phyloP scores from a whole-genome alignment of 2,888 invertebrate species.

The Resseliella maxima region DNA sequence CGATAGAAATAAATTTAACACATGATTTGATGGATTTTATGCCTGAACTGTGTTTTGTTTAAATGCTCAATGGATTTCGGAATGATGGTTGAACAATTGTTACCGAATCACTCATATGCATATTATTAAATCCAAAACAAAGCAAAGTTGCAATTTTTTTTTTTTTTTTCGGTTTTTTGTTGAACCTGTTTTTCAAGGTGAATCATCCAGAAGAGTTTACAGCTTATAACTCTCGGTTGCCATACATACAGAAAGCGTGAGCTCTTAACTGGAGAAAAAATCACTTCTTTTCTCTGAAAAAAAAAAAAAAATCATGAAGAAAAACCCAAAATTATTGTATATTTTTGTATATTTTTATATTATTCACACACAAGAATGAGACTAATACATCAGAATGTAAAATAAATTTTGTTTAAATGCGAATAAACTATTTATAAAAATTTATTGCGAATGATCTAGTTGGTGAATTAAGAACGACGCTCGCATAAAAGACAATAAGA shows the following conservation, averaged over 20 bases:
- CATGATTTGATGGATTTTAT: too few species aligned
- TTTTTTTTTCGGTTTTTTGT: neutral
- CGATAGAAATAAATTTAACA: too few species aligned
- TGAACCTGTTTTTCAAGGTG: slow-evolving; percentile 48
- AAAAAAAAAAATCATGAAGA: neutral
- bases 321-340: neutral
- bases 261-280: too few species aligned
- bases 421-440: too few species aligned
- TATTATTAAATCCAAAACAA: slow-evolving; percentile 10
- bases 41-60: too few species aligned
- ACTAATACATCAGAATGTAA: too few species aligned
- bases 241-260: neutral
- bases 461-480: neutral
- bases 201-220: slow-evolving; percentile 23
- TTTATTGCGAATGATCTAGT: too few species aligned
- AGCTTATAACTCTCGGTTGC: neutral
- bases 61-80: too few species aligned
- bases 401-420: too few species aligned
- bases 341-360: neutral
- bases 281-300: neutral
- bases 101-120: neutral
- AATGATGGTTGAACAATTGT: too few species aligned
- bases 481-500: neutral
- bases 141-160: neutral
- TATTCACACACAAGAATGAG: too few species aligned